Conservation (phyloP, 2,113 vertebrate species). For the Gambusia holbrooki region DNA sequence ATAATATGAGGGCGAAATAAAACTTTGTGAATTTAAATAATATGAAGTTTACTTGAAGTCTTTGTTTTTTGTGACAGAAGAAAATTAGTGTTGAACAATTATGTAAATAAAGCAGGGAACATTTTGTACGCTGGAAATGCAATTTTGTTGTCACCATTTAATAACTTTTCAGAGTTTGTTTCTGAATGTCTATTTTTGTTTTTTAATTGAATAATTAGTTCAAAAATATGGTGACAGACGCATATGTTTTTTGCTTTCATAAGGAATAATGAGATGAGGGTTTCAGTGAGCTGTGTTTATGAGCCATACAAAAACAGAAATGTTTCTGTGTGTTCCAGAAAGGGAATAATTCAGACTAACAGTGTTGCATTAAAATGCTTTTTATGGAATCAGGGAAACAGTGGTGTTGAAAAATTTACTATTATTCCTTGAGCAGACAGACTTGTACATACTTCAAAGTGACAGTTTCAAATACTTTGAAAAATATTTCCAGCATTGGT, state of each 20-base stretch:
- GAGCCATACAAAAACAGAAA: not conserved
- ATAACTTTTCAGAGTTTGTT: not conserved
- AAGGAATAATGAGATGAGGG: not conserved
- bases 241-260: not conserved
- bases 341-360: not conserved
- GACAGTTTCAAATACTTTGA: not conserved
- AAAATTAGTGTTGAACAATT: not conserved
- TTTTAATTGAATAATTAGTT: not conserved
- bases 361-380: not conserved
- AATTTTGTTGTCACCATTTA: no score
- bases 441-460: not conserved
- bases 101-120: not conserved
- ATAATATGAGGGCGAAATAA: no score
- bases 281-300: not conserved
- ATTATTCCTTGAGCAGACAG: not conserved
- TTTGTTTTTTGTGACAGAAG: not conserved
- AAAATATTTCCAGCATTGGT: not conserved
- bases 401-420: constrained; percentile 29
- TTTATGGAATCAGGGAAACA: constrained; percentile 11
- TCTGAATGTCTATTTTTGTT: not conserved
- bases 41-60: no score
- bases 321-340: not conserved
- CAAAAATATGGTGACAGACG: not conserved
- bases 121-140: no score
- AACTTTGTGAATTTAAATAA: no score